Conservation (phyloP, 2,113 vertebrate species). For the Smithornis capensis region DNA sequence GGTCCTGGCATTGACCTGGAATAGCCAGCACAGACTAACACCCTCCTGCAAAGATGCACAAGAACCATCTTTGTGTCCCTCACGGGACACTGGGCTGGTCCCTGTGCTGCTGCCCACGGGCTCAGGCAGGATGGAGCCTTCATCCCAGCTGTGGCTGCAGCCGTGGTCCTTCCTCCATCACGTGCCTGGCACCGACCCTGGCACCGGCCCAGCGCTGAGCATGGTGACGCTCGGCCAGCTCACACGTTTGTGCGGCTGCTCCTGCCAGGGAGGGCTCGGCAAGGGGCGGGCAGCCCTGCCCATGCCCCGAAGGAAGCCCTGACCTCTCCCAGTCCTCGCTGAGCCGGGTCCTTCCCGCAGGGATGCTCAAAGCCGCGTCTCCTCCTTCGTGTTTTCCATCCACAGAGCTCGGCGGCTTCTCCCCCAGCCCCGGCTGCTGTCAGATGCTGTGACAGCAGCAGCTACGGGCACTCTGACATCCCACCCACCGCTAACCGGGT, state of each 20-base stretch:
- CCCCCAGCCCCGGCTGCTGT: background rate
- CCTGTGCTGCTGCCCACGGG: background rate
- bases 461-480: background rate
- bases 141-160: background rate
- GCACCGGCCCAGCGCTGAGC: background rate
- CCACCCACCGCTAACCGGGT: background rate
- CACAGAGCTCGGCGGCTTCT: background rate
- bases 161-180: background rate
- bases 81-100: fast-evolving
- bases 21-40: background rate
- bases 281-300: background rate
- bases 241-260: background rate
- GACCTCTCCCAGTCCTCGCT: background rate
- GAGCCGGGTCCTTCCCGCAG: background rate
- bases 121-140: background rate
- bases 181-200: background rate
- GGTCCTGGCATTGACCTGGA: background rate
- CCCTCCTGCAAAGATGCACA: background rate
- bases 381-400: background rate
- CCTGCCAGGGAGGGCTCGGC: background rate
- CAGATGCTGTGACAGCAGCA: background rate
- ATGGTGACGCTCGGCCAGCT: background rate
- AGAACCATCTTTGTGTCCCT: background rate
- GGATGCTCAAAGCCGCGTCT: background rate
- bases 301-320: background rate